Percentiles rank a stretch among this genome's conserved stretches.
Conservation (phyloP, 2,797 vertebrate species). For the Notolabrus celidotus region DNA sequence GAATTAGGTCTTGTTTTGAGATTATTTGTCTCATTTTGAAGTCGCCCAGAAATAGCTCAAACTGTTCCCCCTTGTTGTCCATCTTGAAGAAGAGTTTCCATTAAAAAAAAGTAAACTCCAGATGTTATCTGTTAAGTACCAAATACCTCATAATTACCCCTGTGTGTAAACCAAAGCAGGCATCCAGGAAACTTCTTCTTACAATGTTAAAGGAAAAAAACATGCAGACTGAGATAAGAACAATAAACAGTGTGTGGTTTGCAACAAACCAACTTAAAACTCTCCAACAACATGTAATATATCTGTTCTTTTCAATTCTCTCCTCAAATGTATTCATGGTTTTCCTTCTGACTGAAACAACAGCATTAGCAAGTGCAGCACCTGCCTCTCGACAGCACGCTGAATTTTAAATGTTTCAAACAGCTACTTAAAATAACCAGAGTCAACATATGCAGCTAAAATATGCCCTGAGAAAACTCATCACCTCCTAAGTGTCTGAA, state of each 20-base stretch:
- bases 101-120: slow-evolving; percentile 36
- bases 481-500: slow-evolving; percentile 63
- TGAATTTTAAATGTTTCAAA: slow-evolving; percentile 62
- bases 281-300: no score
- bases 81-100: neutral
- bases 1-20: no score
- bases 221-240: no score
- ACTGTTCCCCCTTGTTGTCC: slow-evolving; percentile 25
- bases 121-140: slow-evolving; percentile 48
- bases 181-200: slow-evolving; percentile 11
- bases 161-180: slow-evolving; percentile 46
- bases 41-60: no score
- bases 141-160: no score
- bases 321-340: slow-evolving; percentile 19
- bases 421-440: slow-evolving; percentile 75
- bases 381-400: slow-evolving; percentile 37
- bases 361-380: slow-evolving; percentile 36
- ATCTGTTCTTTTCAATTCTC: slow-evolving; percentile 4
- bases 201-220: no score
- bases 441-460: slow-evolving; percentile 71
- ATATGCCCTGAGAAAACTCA: slow-evolving; percentile 77
- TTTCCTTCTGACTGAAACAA: slow-evolving; percentile 28
- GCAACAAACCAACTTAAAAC: no score
- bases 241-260: no score
- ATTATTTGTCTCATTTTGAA: no score